These are phyloP conservation scores for Orussus abietinus DNA, from an alignment of 1,140 invertebrate genomes.

Conservation along the genomic window DNA sequence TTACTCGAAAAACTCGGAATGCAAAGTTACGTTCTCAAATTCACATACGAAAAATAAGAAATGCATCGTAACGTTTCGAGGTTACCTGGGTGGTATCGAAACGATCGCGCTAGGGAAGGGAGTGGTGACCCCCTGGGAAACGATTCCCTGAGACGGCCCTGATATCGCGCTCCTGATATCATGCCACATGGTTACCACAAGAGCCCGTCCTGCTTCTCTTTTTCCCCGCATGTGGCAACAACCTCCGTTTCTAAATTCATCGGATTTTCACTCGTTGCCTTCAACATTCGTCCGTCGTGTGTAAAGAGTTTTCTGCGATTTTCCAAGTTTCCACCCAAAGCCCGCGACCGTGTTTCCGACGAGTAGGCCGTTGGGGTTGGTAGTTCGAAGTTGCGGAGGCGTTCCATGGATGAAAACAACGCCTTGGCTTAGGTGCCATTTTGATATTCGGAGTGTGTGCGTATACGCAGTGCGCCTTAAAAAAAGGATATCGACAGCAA, in stretches of 20 bases:
- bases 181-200: constrained; percentile 33
- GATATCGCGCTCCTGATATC: constrained; percentile 25
- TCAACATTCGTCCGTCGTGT: not conserved
- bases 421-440: constrained; percentile 21
- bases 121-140: too few relatives aligned
- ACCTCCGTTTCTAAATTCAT: constrained; percentile 3
- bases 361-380: too few relatives aligned
- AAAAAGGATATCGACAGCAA: constrained; percentile 8
- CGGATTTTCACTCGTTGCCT: constrained; percentile 14
- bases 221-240: constrained; percentile 10
- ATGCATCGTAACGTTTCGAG: too few relatives aligned
- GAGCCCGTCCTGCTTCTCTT: constrained; percentile 19
- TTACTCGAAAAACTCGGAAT: too few relatives aligned
- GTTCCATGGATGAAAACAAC: not conserved
- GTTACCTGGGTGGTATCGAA: too few relatives aligned
- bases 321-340: too few relatives aligned
- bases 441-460: constrained; percentile 15
- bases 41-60: too few relatives aligned
- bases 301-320: too few relatives aligned
- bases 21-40: not conserved
- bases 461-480: constrained; percentile 4
- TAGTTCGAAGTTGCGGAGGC: constrained; percentile 1
- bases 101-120: too few relatives aligned
- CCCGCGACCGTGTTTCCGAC: too few relatives aligned
- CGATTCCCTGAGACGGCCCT: constrained; percentile 20